Percentiles rank a stretch among this genome's conserved stretches.
Conservation (phyloP, 1,140 invertebrate species). For the Metaphire vulgaris region DNA sequence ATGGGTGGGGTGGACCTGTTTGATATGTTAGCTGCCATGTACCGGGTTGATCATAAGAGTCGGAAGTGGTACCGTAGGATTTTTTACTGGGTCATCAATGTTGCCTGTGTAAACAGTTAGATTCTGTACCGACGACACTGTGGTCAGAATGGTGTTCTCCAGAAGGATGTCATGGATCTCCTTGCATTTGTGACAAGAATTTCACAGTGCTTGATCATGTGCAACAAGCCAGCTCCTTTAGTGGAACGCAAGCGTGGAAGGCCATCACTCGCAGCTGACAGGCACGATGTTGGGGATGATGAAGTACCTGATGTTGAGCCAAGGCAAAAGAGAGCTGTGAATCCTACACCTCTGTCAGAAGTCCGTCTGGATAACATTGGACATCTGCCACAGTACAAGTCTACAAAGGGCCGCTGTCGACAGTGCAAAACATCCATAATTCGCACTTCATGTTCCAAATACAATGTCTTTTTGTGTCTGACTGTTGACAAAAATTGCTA, state of each 20-base stretch:
- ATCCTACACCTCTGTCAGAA: neutral
- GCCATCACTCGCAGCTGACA: no score
- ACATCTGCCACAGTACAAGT: neutral
- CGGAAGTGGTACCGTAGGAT: neutral
- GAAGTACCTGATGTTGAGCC: no score
- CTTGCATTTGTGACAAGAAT: neutral
- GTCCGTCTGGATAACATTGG: neutral
- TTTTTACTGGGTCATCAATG: neutral
- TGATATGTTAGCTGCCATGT: neutral
- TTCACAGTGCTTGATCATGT: neutral
- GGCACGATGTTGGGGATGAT: no score
- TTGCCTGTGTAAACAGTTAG: neutral
- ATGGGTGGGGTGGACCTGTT: neutral
- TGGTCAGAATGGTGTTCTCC: neutral
- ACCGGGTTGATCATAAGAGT: neutral
- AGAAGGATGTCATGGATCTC: neutral
- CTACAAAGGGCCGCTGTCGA: neutral
- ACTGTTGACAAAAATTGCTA: neutral
- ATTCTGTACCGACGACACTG: neutral
- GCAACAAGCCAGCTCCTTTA: neutral
- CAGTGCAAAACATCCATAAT: neutral
- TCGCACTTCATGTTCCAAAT: neutral
- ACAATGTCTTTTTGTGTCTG: neutral
- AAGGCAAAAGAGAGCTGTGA: neutral
- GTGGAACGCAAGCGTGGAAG: no score